A percentile compares a stretch with the other conserved stretches of the same genome.
Evolutionary conservation across 2,797 vertebrate species (phyloP).

Genomic region (Rousettus madagascariensis): DNA sequence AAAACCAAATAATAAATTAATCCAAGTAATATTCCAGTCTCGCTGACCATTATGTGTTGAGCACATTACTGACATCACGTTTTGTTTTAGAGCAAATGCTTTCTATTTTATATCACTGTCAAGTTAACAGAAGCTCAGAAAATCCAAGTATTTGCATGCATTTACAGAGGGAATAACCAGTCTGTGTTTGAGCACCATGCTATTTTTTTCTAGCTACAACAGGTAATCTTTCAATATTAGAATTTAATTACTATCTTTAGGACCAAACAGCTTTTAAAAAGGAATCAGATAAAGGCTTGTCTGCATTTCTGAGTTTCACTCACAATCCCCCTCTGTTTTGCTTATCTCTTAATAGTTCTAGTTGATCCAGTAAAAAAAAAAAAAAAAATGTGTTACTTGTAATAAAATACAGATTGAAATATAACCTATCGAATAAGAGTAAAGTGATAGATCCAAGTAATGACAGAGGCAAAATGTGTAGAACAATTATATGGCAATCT

Average conservation of each 20-base stretch:
- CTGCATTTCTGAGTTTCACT: background rate
- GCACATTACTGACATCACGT: background rate
- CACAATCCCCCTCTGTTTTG: background rate
- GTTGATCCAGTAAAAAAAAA: background rate
- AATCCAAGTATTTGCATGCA: background rate
- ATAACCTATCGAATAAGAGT: background rate
- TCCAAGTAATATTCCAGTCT: background rate
- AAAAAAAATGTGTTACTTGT: background rate
- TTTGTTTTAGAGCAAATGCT: background rate
- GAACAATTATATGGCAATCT: background rate
- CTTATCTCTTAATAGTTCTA: background rate
- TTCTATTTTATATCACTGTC: background rate
- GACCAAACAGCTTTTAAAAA: background rate
- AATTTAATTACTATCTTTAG: background rate
- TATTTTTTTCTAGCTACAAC: background rate
- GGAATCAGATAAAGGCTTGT: background rate
- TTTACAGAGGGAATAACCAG: background rate
- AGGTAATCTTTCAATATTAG: background rate
- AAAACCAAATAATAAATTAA: background rate
- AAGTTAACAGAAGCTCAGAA: background rate
- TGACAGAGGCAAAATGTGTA: background rate
- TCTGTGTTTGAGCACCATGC: background rate
- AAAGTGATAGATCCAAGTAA: background rate
- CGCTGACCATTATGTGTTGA: background rate
- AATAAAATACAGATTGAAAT: background rate